Evolutionary conservation across 1,140 invertebrate species (phyloP).

Genomic region (Drosophila busckii): DNA sequence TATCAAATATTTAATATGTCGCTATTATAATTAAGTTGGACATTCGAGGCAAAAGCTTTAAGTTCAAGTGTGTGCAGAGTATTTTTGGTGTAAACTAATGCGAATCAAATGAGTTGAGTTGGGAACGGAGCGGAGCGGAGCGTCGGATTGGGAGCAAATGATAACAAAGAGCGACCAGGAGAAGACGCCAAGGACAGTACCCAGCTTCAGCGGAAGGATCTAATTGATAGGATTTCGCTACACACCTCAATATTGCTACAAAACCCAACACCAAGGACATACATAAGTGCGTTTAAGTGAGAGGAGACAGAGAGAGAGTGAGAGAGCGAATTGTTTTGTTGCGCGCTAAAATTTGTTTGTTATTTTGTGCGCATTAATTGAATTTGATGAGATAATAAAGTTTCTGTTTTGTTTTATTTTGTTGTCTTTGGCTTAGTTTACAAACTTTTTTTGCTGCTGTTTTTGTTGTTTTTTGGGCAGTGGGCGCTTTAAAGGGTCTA

Average conservation of each 20-base stretch:
- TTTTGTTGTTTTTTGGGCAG: slow-evolving; percentile 1
- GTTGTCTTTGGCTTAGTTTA: slow-evolving; percentile 38
- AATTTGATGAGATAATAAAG: slow-evolving; percentile 70
- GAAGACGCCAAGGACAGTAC: too few relatives aligned
- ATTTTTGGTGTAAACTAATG: slow-evolving; percentile 14
- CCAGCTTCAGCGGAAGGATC: too few relatives aligned
- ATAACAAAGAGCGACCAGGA: slow-evolving; percentile 29
- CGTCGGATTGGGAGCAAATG: slow-evolving; percentile 1
- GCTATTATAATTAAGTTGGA: slow-evolving; percentile 32
- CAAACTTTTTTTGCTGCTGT: slow-evolving; percentile 23
- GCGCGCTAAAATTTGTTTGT: slow-evolving; percentile 26
- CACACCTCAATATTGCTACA: slow-evolving; percentile 17
- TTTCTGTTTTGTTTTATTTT: slow-evolving; percentile 45
- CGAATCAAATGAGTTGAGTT: too few relatives aligned
- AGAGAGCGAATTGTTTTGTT: slow-evolving; percentile 18
- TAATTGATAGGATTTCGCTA: too few relatives aligned
- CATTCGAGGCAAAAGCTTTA: slow-evolving; percentile 34
- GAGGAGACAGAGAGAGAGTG: slow-evolving; percentile 19
- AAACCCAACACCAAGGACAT: slow-evolving; percentile 54
- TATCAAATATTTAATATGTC: slow-evolving; percentile 39
- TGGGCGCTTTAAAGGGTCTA: too few relatives aligned
- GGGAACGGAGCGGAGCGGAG: too few relatives aligned
- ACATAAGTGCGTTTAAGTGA: slow-evolving; percentile 16
- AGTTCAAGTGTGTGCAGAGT: slow-evolving; percentile 15
- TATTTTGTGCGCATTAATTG: slow-evolving; percentile 63